Conservation (phyloP, 2,888 invertebrate species). For the Parnassius apollo region DNA sequence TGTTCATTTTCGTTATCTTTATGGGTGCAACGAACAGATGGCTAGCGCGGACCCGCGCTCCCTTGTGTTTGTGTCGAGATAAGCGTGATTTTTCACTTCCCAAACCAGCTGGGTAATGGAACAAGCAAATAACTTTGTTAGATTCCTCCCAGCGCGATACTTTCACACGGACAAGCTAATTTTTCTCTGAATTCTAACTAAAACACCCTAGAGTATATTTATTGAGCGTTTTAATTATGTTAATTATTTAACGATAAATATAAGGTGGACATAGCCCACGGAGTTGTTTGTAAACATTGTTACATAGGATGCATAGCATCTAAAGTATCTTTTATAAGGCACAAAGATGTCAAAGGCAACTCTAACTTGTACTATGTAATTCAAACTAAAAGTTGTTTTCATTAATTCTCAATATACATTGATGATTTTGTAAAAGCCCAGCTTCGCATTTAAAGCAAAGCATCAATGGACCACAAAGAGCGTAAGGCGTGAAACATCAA, state of each 20-base stretch:
- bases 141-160: conserved; percentile 57
- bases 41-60: conserved; percentile 66
- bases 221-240: background rate
- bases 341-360: conserved; percentile 58
- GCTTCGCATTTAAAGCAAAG: background rate
- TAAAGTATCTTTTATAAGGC: conserved; percentile 45
- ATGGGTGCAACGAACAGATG: conserved; percentile 81
- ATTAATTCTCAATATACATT: conserved; percentile 9
- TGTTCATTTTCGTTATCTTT: conserved; percentile 75
- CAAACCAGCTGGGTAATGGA: conserved; percentile 72
- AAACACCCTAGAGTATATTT: conserved; percentile 26
- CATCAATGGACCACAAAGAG: conserved; percentile 31
- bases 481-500: conserved; percentile 42
- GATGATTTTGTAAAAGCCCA: conserved; percentile 8
- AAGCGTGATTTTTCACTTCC: conserved; percentile 80
- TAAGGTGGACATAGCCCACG: conserved; percentile 28
- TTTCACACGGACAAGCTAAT: conserved; percentile 64
- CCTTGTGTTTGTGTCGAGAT: conserved; percentile 65
- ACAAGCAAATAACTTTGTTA: conserved; percentile 65
- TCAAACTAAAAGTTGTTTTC: background rate
- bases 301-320: conserved; percentile 47
- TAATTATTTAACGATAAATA: conserved; percentile 20
- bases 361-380: conserved; percentile 32
- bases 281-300: conserved; percentile 70
- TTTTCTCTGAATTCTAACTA: conserved; percentile 54